Evolutionary conservation across 2,797 vertebrate genomes (phyloP).

Genomic region (Tarsius wallacei): DNA sequence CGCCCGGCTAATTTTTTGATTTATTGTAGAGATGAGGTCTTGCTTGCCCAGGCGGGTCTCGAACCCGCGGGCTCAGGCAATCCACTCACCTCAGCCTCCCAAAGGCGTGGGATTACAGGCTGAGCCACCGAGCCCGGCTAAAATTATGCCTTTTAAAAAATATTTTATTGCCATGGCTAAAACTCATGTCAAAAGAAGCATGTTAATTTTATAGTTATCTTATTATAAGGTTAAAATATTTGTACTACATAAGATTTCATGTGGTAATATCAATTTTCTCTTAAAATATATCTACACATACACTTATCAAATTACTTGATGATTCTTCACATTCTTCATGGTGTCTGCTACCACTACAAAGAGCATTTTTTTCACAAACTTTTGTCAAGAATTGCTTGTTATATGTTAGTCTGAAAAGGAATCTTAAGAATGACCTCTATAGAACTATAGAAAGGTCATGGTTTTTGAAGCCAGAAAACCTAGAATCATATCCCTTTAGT

Average conservation of each 20-base stretch:
- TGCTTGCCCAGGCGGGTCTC: too few species aligned
- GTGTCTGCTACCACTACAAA: not conserved
- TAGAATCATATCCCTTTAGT: not conserved
- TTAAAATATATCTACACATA: not conserved
- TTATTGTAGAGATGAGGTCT: too few species aligned
- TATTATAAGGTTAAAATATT: not conserved
- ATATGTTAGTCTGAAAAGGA: not conserved
- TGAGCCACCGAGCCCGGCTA: too few species aligned
- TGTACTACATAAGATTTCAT: not conserved
- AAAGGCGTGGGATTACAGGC: too few species aligned
- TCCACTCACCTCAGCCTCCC: too few species aligned
- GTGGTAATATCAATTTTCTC: not conserved
- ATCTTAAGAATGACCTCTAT: not conserved
- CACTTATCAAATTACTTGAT: not conserved
- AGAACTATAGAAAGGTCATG: not conserved
- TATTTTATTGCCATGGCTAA: not conserved
- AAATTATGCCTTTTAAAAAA: too few species aligned
- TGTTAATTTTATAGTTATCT: not conserved
- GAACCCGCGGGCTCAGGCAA: too few species aligned
- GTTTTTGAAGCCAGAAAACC: not conserved
- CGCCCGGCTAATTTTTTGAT: too few species aligned
- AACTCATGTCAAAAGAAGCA: not conserved
- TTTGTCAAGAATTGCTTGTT: not conserved
- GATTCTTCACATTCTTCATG: not conserved
- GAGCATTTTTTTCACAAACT: not conserved